Conservation (phyloP, 2,797 vertebrate genomes). For the Uromys caudimaculatus region DNA sequence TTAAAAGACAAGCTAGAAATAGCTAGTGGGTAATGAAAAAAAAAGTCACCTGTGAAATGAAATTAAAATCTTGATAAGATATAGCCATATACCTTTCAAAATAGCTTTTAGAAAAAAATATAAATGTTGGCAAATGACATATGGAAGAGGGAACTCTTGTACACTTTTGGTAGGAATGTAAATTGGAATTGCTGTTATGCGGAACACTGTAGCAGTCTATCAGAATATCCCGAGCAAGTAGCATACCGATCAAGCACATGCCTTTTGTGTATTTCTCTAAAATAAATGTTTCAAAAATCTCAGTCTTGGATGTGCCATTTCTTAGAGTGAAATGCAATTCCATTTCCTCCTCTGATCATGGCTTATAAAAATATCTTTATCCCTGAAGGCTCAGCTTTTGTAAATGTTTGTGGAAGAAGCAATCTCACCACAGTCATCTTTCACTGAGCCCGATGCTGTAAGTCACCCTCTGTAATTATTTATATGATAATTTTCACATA, state of each 20-base stretch:
- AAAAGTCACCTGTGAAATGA: neutral
- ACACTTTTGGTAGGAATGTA: neutral
- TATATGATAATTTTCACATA: neutral
- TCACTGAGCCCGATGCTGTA: neutral
- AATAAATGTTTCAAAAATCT: neutral
- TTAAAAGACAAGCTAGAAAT: neutral
- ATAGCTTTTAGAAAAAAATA: neutral
- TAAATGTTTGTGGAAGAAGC: neutral
- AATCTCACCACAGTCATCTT: neutral
- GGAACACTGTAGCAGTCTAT: neutral
- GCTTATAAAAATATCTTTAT: neutral
- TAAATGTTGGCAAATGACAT: neutral
- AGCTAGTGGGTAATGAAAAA: neutral
- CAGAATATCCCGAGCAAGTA: neutral
- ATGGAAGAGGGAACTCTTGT: neutral
- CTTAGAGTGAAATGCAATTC: neutral
- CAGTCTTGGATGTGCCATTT: neutral
- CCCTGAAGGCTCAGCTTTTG: neutral
- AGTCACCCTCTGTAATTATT: neutral
- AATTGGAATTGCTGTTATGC: neutral
- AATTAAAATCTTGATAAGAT: neutral
- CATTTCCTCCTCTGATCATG: neutral
- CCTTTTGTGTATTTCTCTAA: neutral
- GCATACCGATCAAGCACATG: neutral
- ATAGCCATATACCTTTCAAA: neutral